Evolutionary conservation across 1,140 invertebrate species (phyloP).

Genomic region (Carposina sasakii): DNA sequence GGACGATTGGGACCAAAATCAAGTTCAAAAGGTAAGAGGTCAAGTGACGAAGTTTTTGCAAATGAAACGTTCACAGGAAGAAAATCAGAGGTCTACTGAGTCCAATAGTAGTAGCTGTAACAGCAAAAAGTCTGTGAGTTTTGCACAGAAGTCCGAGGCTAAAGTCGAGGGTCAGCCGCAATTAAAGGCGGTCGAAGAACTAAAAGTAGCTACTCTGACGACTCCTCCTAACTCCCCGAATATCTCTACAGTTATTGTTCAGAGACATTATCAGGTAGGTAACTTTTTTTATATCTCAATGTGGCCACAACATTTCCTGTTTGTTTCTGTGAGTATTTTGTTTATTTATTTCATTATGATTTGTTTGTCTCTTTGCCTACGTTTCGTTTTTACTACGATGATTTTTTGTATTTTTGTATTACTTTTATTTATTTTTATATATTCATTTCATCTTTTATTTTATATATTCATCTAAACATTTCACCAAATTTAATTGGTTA

Average conservation of each 20-base stretch:
- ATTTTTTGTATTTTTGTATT: conserved; percentile 14
- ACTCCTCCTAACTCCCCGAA: conserved; percentile 83
- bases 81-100: conserved; percentile 78
- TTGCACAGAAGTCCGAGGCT: conserved; percentile 61
- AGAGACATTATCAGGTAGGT: conserved; percentile 74
- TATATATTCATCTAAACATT: neutral
- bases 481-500: neutral
- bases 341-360: conserved; percentile 34
- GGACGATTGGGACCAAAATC: conserved; percentile 77
- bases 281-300: conserved; percentile 37
- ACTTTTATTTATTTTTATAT: conserved; percentile 9
- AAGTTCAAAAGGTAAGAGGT: conserved; percentile 78
- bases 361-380: conserved; percentile 29
- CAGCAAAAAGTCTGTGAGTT: conserved; percentile 74
- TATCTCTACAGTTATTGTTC: conserved; percentile 74
- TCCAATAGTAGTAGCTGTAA: conserved; percentile 79
- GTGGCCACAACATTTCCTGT: conserved; percentile 45
- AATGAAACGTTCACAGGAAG: conserved; percentile 78
- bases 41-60: conserved; percentile 79
- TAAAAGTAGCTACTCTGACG: conserved; percentile 61
- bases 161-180: conserved; percentile 42
- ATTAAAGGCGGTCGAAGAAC: conserved; percentile 54
- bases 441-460: conserved; percentile 1
- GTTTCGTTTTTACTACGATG: conserved; percentile 24
- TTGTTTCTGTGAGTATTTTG: conserved; percentile 65